Conservation (phyloP, 2,888 invertebrate genomes). For the Hartigia nigra region DNA sequence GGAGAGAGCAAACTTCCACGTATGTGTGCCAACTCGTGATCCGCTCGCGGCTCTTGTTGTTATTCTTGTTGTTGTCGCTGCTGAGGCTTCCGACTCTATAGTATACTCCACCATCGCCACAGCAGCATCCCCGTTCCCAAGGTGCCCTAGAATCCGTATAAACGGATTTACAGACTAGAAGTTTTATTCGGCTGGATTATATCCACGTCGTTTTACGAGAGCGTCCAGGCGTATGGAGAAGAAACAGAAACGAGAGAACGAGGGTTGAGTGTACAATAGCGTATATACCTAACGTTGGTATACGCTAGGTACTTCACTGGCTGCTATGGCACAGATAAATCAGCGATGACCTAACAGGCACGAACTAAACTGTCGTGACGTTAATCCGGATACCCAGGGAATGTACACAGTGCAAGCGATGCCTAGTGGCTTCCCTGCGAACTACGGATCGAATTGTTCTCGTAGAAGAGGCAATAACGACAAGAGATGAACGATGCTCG, state of each 20-base stretch:
- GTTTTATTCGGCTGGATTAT: neutral
- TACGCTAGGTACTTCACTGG: neutral
- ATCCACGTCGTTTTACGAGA: neutral
- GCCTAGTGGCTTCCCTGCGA: constrained; percentile 37
- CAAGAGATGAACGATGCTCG: neutral
- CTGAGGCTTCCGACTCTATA: neutral
- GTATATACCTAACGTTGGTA: neutral
- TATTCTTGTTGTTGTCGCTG: neutral
- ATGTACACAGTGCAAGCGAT: constrained; percentile 34
- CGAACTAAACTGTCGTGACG: constrained; percentile 27
- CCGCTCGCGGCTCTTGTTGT: neutral
- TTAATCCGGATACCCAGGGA: constrained; percentile 43
- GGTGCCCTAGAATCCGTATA: neutral
- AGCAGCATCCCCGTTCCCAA: neutral
- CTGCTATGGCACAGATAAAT: constrained; percentile 23
- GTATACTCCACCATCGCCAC: neutral
- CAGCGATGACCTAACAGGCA: constrained; percentile 21
- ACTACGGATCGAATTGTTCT: constrained; percentile 41
- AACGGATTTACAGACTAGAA: neutral
- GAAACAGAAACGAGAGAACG: neutral
- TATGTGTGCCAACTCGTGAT: neutral
- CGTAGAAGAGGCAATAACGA: constrained; percentile 10
- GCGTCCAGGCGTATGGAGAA: neutral
- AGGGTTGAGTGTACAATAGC: neutral
- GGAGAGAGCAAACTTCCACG: neutral